Evolutionary conservation across 2,113 vertebrate species (phyloP), one percentile per base, ranked within the genome.

Genomic region (Hipposideros armiger): DNA sequence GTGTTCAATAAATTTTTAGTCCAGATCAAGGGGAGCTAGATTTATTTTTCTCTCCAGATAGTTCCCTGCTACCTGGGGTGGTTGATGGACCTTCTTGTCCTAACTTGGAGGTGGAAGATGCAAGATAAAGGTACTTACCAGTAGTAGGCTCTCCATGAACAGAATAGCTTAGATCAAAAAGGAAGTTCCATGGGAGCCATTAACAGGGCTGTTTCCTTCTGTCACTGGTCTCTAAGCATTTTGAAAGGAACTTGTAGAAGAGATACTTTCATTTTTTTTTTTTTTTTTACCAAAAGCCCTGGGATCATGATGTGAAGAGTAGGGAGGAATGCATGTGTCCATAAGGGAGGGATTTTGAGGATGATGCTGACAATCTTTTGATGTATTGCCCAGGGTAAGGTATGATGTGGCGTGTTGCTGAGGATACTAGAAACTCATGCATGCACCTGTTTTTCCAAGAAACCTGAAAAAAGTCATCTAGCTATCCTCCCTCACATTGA

Each of bases 211-310:
- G 5, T 84, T 92, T 90, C 87, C 28, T 87, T 90, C 74, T 81
- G 67, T 94, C 80, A 58, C 66, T 67, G 26, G 17, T 90, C 42
- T 81, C 56, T 92, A 73, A 81, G 54, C 40, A 94, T 87, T 96
- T 81, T 94, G 40, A 95, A 89, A 92, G 19, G 32, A 90, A 81
- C 30, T 90, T 94, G 72, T 80, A 87, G 74, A 81, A 94, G 83
- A 91, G 52, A 78, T 80, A 92, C 64, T 91, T 95, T 90, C 73
- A 64, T 54, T 58, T 20, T 32, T 22, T 11, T 20, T n/a, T n/a
- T 36, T 36, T 36, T 36, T 4, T 0, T 4, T 42, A 1, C 7
- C 47, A 54, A 20, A 91, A 56, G 30, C 64, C 81, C 82, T 84
- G 19, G 30, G 40, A 90, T 90, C 67, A 73, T 4, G 28, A 72